Conservation (phyloP, 1,140 invertebrate genomes). For the Scaptodrosophila lebanonensis region DNA sequence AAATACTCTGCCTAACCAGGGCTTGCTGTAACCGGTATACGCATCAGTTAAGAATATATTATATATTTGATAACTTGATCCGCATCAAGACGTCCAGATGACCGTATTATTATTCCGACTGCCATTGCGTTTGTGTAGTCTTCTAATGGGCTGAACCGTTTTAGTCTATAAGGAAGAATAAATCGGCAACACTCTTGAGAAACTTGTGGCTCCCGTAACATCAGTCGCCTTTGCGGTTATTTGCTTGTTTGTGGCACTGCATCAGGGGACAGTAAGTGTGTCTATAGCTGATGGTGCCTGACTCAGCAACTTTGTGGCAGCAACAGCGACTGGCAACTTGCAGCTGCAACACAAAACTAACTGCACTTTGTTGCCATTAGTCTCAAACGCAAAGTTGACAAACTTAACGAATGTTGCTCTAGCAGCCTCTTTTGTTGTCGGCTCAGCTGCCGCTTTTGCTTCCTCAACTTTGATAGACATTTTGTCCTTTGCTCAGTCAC, state of each 20-base stretch:
- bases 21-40: no score
- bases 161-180: no score
- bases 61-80: no score
- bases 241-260: conserved; percentile 12
- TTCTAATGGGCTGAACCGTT: no score
- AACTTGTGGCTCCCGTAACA: no score
- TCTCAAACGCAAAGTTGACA: conserved; percentile 44
- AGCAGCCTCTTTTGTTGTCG: no score
- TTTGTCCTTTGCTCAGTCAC: conserved; percentile 63
- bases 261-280: conserved; percentile 1
- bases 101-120: no score
- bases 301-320: conserved; percentile 49
- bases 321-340: conserved; percentile 23
- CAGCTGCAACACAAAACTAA: conserved; percentile 39
- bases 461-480: conserved; percentile 14
- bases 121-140: no score
- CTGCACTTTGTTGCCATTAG: conserved; percentile 64
- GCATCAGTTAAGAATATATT: no score
- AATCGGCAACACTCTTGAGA: no score
- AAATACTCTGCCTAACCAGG: no score
- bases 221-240: conserved; percentile 16
- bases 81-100: no score
- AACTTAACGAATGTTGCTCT: conserved; percentile 58
- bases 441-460: conserved; percentile 56
- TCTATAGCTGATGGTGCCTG: conserved; percentile 6